These are phyloP conservation scores for Silurus glanis DNA, from an alignment of 2,113 vertebrate species.

Conservation along the genomic window DNA sequence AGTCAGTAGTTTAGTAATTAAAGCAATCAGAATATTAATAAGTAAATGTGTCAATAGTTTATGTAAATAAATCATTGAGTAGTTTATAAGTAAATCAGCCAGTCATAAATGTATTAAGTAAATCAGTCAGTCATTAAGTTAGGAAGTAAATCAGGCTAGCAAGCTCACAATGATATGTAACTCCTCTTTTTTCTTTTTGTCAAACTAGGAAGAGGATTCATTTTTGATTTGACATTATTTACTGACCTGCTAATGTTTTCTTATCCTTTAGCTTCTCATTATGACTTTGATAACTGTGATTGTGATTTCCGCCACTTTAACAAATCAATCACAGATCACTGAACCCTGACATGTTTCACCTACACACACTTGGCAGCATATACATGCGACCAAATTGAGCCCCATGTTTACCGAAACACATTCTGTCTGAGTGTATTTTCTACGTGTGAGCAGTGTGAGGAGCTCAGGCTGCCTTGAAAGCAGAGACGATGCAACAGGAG, in stretches of 20 bases:
- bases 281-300: neutral
- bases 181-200: too few relatives aligned
- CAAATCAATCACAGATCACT: neutral
- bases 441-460: neutral
- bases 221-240: too few relatives aligned
- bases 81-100: too few relatives aligned
- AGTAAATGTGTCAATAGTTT: neutral
- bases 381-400: neutral
- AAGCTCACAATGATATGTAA: too few relatives aligned
- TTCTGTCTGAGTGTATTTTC: neutral
- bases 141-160: too few relatives aligned
- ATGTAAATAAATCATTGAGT: neutral
- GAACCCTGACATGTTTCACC: neutral
- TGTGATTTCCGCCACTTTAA: neutral
- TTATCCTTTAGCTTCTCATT: neutral
- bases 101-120: too few relatives aligned
- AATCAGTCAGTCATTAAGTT: too few relatives aligned
- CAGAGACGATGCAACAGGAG: constrained; percentile 13
- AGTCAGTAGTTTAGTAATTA: neutral
- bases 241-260: too few relatives aligned
- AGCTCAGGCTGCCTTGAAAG: neutral
- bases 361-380: neutral
- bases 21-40: too few relatives aligned
- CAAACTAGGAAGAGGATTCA: too few relatives aligned
- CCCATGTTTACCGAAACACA: neutral